These are phyloP conservation scores for Tenodera sinensis DNA, from an alignment of 2,888 invertebrate species.

Conservation along the genomic window DNA sequence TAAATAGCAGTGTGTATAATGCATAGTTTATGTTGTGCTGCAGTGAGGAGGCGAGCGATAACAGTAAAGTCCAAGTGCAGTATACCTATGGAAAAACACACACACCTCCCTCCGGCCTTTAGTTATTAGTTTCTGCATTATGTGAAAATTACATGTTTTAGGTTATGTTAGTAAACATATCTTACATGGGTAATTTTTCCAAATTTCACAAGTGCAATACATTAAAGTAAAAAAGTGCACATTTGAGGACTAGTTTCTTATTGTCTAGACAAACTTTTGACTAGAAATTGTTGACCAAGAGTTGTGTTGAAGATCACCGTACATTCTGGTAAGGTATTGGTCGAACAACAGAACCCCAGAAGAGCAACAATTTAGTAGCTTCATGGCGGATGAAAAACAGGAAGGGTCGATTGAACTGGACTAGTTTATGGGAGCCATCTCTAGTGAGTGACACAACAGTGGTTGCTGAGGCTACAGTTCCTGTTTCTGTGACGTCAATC, in stretches of 20 bases:
- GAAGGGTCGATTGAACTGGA: conserved; percentile 66
- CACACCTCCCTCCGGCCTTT: no score
- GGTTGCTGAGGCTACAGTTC: conserved; percentile 68
- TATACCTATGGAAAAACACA: no score
- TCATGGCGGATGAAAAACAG: conserved; percentile 70
- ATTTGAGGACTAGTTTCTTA: background rate
- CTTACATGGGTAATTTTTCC: no score
- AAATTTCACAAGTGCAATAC: no score
- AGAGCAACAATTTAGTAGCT: conserved; percentile 60
- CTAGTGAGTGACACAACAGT: conserved; percentile 57
- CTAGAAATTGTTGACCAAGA: background rate
- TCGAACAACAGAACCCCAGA: conserved; percentile 65
- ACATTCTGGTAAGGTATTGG: conserved; percentile 43
- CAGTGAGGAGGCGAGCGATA: no score
- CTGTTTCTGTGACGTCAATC: conserved; percentile 53
- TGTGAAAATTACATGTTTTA: no score
- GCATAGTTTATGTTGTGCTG: no score
- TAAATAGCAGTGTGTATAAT: no score
- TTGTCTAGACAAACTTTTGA: background rate
- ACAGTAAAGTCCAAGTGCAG: no score
- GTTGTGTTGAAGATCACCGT: background rate
- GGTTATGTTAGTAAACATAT: no score
- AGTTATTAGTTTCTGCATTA: no score
- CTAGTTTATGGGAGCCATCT: conserved; percentile 50
- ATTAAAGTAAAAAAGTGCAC: no score